These are phyloP conservation scores for Charina bottae DNA, from an alignment of 2,113 vertebrate species.

Conservation along the genomic window DNA sequence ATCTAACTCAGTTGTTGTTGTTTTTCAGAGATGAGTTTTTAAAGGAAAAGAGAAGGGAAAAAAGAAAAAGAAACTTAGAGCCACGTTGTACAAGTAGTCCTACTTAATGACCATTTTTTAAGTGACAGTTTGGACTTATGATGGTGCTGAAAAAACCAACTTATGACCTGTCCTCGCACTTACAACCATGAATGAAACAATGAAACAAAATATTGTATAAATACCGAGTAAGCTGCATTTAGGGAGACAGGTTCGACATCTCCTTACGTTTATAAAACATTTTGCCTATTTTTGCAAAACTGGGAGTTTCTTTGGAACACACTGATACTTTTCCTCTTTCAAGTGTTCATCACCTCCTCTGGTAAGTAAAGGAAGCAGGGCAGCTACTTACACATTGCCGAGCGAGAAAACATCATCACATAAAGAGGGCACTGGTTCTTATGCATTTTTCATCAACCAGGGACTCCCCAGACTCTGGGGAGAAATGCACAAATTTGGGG, in stretches of 20 bases:
- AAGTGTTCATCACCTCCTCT: neutral
- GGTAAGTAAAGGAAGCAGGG: neutral
- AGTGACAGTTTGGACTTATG: too few species aligned
- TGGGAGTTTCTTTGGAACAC: too few species aligned
- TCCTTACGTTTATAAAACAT: neutral
- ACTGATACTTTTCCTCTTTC: too few species aligned
- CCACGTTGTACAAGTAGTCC: neutral
- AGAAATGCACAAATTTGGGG: too few species aligned
- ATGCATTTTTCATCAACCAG: too few species aligned
- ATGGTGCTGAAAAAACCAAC: too few species aligned
- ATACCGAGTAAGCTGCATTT: neutral
- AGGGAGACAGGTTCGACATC: neutral
- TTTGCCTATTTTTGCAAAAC: neutral
- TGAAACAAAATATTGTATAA: neutral
- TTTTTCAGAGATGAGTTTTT: conserved; percentile 30
- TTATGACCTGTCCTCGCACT: too few species aligned
- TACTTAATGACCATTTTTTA: too few species aligned
- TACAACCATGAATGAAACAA: too few species aligned
- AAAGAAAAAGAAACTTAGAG: neutral
- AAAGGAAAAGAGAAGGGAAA: conserved; percentile 29
- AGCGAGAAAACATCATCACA: neutral
- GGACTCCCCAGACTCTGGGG: too few species aligned
- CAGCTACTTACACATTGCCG: neutral
- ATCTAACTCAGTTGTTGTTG: conserved; percentile 31
- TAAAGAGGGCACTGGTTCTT: neutral